Percentiles rank a stretch among this genome's conserved stretches.
phyloP scores from a whole-genome alignment of 2,797 vertebrate species.

The Coendou prehensilis region DNA sequence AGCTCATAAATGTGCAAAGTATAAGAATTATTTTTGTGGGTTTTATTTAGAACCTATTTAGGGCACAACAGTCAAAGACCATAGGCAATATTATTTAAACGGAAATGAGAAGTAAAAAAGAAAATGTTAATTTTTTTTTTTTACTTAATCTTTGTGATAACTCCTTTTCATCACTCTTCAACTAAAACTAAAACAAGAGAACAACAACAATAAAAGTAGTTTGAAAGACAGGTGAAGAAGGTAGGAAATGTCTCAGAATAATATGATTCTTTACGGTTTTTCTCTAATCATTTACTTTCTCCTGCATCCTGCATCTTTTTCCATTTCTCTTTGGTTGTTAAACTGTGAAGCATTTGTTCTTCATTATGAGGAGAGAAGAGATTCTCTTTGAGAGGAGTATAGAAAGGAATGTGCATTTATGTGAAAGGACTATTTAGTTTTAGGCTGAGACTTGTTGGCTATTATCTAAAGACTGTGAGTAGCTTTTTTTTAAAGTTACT shows the following conservation, averaged over 20 bases:
- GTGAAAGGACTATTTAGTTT: neutral
- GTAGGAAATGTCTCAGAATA: rapidly evolving
- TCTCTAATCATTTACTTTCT: neutral
- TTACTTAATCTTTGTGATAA: neutral
- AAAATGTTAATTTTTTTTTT: neutral
- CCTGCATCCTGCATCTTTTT: neutral
- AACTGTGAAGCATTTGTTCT: neutral
- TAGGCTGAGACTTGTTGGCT: neutral
- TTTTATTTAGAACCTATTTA: neutral
- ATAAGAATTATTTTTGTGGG: neutral
- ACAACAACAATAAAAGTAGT: neutral
- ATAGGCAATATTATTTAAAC: neutral
- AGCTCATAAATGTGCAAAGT: neutral
- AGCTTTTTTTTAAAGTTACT: neutral
- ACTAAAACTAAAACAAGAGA: neutral
- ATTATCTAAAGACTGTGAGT: neutral
- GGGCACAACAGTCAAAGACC: neutral
- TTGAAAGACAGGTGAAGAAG: neutral
- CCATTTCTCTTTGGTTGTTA: neutral
- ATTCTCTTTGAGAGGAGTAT: neutral
- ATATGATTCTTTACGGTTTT: neutral
- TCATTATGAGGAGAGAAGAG: neutral
- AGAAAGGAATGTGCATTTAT: neutral
- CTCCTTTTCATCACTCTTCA: neutral
- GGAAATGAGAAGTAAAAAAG: neutral